Evolutionary conservation across 2,888 invertebrate species (phyloP).

Genomic region (Theretra japonica): DNA sequence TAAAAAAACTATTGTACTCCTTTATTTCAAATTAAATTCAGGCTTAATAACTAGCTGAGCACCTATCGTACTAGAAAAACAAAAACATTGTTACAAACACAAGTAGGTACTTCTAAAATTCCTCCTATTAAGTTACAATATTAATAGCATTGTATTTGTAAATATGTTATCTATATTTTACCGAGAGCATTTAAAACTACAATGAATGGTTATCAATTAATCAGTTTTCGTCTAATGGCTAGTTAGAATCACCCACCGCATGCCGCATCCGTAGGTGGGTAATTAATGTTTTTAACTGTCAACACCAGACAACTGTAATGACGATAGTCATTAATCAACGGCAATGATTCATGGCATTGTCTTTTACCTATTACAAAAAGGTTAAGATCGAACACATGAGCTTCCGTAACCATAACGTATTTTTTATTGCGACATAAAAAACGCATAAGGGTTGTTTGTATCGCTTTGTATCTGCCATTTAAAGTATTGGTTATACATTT

Average conservation of each 20-base stretch:
- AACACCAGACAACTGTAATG: slow-evolving; percentile 55
- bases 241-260: slow-evolving; percentile 51
- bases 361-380: slow-evolving; percentile 35
- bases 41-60: too few relatives aligned
- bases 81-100: too few relatives aligned
- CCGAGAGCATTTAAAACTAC: slow-evolving; percentile 31
- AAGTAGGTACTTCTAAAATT: background rate
- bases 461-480: background rate
- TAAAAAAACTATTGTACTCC: too few relatives aligned
- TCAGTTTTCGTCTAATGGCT: slow-evolving; percentile 46
- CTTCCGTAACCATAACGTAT: slow-evolving; percentile 19
- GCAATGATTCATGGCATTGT: slow-evolving; percentile 46
- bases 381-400: background rate
- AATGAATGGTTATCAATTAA: slow-evolving; percentile 49
- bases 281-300: slow-evolving; percentile 64
- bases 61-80: too few relatives aligned
- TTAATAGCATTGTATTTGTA: background rate
- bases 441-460: background rate
- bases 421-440: background rate
- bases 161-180: slow-evolving; percentile 14
- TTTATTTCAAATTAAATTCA: too few relatives aligned
- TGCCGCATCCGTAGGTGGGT: slow-evolving; percentile 50
- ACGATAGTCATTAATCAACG: slow-evolving; percentile 53
- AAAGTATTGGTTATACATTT: background rate
- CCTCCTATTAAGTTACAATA: background rate